Evolutionary conservation across 2,797 vertebrate genomes (phyloP).

Genomic region (Cichlasoma orientale): DNA sequence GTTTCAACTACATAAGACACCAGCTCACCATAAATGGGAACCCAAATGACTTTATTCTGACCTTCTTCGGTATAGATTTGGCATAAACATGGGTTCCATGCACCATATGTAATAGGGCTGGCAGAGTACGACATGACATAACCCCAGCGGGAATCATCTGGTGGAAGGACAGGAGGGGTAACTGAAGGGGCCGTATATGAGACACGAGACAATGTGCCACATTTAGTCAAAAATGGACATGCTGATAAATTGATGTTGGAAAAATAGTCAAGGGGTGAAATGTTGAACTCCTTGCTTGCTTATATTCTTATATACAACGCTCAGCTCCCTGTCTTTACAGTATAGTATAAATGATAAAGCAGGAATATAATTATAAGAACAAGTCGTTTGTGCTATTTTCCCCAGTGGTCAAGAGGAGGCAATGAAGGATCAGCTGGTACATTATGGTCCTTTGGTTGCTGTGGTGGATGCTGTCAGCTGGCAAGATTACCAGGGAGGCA

Average conservation of each 20-base stretch:
- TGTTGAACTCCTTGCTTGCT: background rate
- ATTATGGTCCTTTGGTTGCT: conserved; percentile 85
- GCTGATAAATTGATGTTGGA: background rate
- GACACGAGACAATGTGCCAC: conserved; percentile 1
- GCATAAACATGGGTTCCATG: background rate
- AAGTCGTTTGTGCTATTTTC: background rate
- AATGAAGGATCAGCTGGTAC: conserved; percentile 86
- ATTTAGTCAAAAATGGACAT: background rate
- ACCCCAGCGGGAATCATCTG: conserved; percentile 33
- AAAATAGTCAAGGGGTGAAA: background rate
- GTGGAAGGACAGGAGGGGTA: conserved; percentile 17
- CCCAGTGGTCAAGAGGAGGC: conserved; percentile 83
- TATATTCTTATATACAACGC: background rate
- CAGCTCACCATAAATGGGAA: background rate
- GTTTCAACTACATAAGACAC: background rate
- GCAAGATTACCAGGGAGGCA: conserved; percentile 94
- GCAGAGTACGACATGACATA: conserved; percentile 21
- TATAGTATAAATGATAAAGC: background rate
- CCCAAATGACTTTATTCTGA: conserved; percentile 17
- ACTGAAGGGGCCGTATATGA: conserved; percentile 19
- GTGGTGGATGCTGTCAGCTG: conserved; percentile 91
- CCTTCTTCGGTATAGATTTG: conserved; percentile 16
- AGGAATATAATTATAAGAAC: background rate
- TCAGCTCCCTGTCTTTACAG: background rate
- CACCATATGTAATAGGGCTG: conserved; percentile 22